phyloP scores from a whole-genome alignment of 2,797 vertebrate genomes.

The Periophthalmus magnuspinnatus region DNA sequence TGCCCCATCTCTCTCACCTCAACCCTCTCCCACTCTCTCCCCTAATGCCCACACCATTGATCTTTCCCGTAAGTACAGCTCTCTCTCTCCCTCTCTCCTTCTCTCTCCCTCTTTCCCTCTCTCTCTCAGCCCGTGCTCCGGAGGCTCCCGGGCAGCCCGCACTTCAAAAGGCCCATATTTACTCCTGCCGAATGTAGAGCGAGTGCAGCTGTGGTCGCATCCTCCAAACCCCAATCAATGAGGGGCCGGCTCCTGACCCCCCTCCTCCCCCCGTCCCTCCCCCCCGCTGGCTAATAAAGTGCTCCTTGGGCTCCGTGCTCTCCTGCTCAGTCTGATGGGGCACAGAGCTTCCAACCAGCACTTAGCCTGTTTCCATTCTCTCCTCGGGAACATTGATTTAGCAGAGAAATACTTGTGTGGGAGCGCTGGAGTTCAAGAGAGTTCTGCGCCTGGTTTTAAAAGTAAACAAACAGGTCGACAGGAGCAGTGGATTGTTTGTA shows the following conservation, averaged over 20 bases:
- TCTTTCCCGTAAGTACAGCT: slow-evolving; percentile 96
- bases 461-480: slow-evolving; percentile 24
- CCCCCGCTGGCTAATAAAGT: slow-evolving; percentile 97
- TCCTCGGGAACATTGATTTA: slow-evolving; percentile 91
- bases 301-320: slow-evolving; percentile 95
- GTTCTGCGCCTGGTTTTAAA: slow-evolving; percentile 20
- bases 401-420: slow-evolving; percentile 67
- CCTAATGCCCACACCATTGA: slow-evolving; percentile 93
- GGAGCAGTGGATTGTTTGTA: not conserved
- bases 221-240: slow-evolving; percentile 96
- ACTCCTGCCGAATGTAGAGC: slow-evolving; percentile 99
- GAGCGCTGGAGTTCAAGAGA: slow-evolving; percentile 65
- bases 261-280: slow-evolving; percentile 10
- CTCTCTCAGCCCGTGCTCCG: slow-evolving; percentile 81
- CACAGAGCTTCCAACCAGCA: slow-evolving; percentile 84
- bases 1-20: slow-evolving; percentile 37
- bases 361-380: slow-evolving; percentile 94
- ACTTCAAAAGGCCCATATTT: slow-evolving; percentile 99
- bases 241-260: slow-evolving; percentile 87
- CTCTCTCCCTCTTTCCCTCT: slow-evolving; percentile 59
- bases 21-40: not conserved
- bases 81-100: slow-evolving; percentile 81
- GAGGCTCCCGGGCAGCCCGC: slow-evolving; percentile 87
- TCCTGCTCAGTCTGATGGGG: slow-evolving; percentile 93
- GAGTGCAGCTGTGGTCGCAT: slow-evolving; percentile 99